Evolutionary conservation across 2,113 vertebrate genomes (phyloP).

Genomic region (Otis tarda): DNA sequence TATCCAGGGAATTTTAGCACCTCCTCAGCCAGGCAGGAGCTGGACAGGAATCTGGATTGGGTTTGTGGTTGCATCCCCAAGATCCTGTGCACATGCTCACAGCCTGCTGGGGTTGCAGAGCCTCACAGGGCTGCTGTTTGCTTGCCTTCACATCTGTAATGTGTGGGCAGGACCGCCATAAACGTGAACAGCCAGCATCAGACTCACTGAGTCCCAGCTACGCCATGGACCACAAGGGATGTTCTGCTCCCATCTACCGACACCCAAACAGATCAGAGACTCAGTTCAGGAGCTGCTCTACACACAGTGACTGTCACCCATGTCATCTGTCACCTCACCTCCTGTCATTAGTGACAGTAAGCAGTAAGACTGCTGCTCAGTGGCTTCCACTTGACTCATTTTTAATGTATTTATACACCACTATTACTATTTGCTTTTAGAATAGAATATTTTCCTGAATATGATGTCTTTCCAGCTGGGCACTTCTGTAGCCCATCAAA

Average conservation of each 20-base stretch:
- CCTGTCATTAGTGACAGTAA: not conserved
- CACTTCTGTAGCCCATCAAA: not conserved
- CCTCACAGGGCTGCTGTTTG: not conserved
- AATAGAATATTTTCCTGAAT: not conserved
- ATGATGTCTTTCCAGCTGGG: not conserved
- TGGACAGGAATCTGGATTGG: not conserved
- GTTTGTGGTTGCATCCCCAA: not conserved
- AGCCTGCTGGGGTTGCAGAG: not conserved
- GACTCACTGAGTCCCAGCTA: not conserved
- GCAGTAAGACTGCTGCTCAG: not conserved
- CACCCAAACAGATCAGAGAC: not conserved
- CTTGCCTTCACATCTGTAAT: not conserved
- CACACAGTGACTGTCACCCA: fast-evolving
- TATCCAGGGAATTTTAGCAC: not conserved
- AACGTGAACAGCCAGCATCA: not conserved
- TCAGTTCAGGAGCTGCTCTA: fast-evolving
- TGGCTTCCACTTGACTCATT: not conserved
- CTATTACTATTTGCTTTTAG: not conserved
- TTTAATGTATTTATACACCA: not conserved
- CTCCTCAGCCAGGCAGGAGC: not conserved
- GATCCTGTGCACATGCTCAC: not conserved
- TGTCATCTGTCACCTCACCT: not conserved
- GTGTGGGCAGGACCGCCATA: not conserved
- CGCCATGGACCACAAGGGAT: not conserved
- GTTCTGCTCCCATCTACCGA: not conserved